Base-by-base conservation (phyloP, 2,888 invertebrate genomes). In the Calliopum simillimum region DNA sequence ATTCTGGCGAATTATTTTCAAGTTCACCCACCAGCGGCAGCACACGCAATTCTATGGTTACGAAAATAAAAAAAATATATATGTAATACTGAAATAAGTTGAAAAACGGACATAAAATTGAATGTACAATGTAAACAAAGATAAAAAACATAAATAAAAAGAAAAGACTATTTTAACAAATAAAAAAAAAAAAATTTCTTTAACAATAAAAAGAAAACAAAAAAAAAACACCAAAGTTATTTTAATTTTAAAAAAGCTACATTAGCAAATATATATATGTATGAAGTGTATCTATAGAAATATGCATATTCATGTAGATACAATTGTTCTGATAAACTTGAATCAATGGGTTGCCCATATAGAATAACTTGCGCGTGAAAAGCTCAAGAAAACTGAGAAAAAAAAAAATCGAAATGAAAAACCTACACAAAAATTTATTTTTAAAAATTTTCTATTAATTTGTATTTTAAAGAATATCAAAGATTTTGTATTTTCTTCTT, bases 201-300 rank as follows among this genome's bases (percentile, higher is more conserved):
- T 68, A 25, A 74, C 62, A 47, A 63, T 56, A 23, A 68, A 63
- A 68, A 43, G n/a, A 44, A 44, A 68, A 72, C 16, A 71, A 59
- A 12, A 19, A 64, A 75, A 74, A 72, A 66, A 74, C 74, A 75
- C 33, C 14, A 41, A 25, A 25, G 12, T 44, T 16, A 12, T 16
- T 41, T 51, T 64, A 72, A 79, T 74, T 73, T 19, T 67, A 61
- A 71, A 65, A 23, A 63, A 69, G 69, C 59, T 74, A 76, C 51
- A 71, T 74, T 66, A 66, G 33, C 47, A 58, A 58, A 44, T 56
- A 47, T 61, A 68, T 16, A 25, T 13, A 25, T 64, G n/a, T 47
- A 47, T 6, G n/a, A 47, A 3, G 12, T 33, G 25, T 47, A 23
- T 49, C 19, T 25, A 13, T 56, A 11, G 3, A 13, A 25, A 56